A percentile compares a stretch with the other conserved stretches of the same genome.
Conservation (phyloP, 2,113 vertebrate genomes). For the Ursus arctos region DNA sequence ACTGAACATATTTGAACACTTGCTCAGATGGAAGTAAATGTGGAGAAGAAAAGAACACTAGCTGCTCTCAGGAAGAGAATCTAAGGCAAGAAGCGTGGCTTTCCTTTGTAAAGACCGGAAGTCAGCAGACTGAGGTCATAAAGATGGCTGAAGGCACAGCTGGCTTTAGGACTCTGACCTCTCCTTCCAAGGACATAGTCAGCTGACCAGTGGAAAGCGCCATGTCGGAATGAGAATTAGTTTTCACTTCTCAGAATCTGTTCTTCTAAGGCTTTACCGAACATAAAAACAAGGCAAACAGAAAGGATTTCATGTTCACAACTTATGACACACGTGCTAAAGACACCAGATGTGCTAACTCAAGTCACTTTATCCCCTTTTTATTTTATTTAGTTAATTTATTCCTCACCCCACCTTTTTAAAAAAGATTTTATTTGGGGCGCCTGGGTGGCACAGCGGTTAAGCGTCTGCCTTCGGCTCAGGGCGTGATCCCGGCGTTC, state of each 20-base stretch:
- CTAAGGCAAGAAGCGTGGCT: not conserved
- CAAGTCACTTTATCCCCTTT: not conserved
- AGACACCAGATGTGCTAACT: not conserved
- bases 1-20: slow-evolving; percentile 3
- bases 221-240: not conserved
- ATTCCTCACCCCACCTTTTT: too few species aligned
- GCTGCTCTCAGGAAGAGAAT: slow-evolving; percentile 38
- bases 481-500: too few species aligned
- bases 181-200: slow-evolving; percentile 17
- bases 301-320: not conserved
- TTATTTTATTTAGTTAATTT: not conserved
- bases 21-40: not conserved
- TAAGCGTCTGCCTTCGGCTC: too few species aligned
- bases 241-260: slow-evolving; percentile 37
- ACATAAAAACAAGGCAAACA: not conserved
- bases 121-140: not conserved
- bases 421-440: too few species aligned
- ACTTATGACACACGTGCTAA: not conserved
- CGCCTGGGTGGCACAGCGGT: too few species aligned
- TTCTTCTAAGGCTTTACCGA: not conserved
- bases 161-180: slow-evolving; percentile 21
- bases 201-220: not conserved
- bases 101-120: not conserved
- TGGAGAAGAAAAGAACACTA: slow-evolving; percentile 28
- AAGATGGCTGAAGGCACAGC: not conserved